phyloP scores from a whole-genome alignment of 2,113 vertebrate genomes.

The Tringa solitaria region DNA sequence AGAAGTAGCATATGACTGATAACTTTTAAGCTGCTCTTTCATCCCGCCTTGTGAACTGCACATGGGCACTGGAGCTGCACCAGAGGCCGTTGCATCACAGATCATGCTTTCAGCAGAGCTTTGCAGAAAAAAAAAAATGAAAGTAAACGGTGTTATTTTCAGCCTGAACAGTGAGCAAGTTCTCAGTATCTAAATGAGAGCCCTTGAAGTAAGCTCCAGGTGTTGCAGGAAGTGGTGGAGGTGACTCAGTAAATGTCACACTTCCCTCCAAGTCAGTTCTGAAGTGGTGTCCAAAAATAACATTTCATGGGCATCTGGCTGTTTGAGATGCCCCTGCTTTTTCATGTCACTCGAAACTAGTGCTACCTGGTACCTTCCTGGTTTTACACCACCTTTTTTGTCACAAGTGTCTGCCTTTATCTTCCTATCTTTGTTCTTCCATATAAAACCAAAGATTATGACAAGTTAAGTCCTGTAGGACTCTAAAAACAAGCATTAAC shows the following conservation, averaged over 20 bases:
- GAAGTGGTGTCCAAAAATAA: constrained; percentile 35
- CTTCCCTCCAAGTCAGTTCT: constrained; percentile 46
- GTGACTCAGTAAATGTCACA: constrained; percentile 64
- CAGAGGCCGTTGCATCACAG: constrained; percentile 40
- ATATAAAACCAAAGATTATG: neutral
- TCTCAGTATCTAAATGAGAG: constrained; percentile 59
- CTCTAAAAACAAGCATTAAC: neutral
- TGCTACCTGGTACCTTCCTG: neutral
- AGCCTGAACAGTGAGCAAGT: constrained; percentile 37
- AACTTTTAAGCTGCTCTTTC: constrained; percentile 9
- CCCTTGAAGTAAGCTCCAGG: constrained; percentile 55
- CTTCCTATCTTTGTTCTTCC: neutral
- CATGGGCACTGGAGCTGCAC: neutral
- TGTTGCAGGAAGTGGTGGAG: constrained; percentile 60
- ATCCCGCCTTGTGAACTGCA: neutral
- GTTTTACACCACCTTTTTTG: neutral
- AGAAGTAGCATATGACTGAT: constrained; percentile 32
- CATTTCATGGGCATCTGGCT: constrained; percentile 5
- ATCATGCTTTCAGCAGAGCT: constrained; percentile 37
- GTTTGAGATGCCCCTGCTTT: neutral
- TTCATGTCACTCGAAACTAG: neutral
- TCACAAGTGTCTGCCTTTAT: neutral
- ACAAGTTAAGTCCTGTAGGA: neutral
- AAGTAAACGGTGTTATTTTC: constrained; percentile 52
- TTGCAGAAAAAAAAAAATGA: constrained; percentile 51